Evolutionary conservation across 1,140 invertebrate species (phyloP).

Genomic region (Chironomus tepperi): DNA sequence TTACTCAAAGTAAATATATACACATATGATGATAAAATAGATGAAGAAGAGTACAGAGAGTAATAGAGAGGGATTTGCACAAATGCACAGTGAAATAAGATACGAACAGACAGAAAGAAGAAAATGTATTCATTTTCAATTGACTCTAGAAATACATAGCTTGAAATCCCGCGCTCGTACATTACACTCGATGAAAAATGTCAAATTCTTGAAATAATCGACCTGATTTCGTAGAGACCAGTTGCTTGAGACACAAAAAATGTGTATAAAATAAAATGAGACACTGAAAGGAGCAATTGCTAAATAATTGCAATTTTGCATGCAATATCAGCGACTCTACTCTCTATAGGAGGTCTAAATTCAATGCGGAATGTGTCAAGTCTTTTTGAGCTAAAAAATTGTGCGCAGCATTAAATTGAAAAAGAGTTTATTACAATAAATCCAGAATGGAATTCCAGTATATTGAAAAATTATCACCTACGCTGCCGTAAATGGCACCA

Average conservation of each 20-base stretch:
- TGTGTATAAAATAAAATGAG: neutral
- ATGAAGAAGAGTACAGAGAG: too few relatives aligned
- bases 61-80: too few relatives aligned
- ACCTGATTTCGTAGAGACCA: neutral
- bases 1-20: too few relatives aligned
- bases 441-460: neutral
- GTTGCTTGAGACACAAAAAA: neutral
- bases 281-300: neutral
- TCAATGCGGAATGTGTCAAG: neutral
- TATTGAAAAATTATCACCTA: constrained; percentile 11
- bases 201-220: constrained; percentile 21
- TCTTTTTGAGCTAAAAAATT: neutral
- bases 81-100: neutral
- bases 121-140: too few relatives aligned
- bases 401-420: neutral
- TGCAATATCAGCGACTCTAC: neutral
- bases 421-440: neutral
- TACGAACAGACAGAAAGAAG: neutral
- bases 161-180: too few relatives aligned
- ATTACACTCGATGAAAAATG: neutral
- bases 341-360: neutral
- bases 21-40: too few relatives aligned
- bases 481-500: neutral
- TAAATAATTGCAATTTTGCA: neutral
- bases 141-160: too few relatives aligned